A percentile compares a stretch with the other conserved stretches of the same genome.
Conservation (phyloP, 2,113 vertebrate species). For the Oceanites oceanicus region DNA sequence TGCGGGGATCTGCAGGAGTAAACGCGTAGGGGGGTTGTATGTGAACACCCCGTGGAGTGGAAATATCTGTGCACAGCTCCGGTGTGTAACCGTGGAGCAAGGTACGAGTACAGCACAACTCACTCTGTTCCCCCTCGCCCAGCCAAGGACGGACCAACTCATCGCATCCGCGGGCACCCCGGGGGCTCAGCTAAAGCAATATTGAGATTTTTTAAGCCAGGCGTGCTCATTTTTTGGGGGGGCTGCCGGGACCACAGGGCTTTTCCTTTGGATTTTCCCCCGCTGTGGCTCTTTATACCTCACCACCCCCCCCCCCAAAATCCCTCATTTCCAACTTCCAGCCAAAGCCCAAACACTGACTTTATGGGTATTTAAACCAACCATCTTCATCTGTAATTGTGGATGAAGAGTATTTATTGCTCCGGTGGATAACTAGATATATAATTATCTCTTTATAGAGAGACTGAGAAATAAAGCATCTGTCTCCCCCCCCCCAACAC, state of each 20-base stretch:
- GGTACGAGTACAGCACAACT: neutral
- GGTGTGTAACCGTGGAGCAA: neutral
- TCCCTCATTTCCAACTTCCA: neutral
- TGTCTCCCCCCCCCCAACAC: neutral
- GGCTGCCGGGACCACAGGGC: too few relatives aligned
- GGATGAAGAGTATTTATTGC: slow-evolving; percentile 43
- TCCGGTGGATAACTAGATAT: slow-evolving; percentile 24
- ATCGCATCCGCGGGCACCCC: neutral
- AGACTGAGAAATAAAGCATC: slow-evolving; percentile 30
- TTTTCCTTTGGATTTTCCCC: neutral
- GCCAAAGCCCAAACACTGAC: neutral
- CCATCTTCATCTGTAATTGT: slow-evolving; percentile 32
- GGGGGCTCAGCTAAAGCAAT: neutral
- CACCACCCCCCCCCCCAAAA: neutral
- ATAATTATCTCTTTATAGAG: slow-evolving; percentile 50
- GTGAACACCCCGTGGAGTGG: neutral
- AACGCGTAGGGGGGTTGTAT: neutral
- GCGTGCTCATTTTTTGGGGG: neutral
- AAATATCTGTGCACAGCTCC: neutral
- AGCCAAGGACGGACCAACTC: neutral
- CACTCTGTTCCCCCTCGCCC: neutral
- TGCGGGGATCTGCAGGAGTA: neutral
- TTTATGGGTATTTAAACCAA: slow-evolving; percentile 36
- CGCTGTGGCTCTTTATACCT: neutral
- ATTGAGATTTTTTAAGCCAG: fast-evolving